These are phyloP conservation scores for Digitonthophagus gazella DNA, from an alignment of 2,888 invertebrate species.

Conservation along the genomic window DNA sequence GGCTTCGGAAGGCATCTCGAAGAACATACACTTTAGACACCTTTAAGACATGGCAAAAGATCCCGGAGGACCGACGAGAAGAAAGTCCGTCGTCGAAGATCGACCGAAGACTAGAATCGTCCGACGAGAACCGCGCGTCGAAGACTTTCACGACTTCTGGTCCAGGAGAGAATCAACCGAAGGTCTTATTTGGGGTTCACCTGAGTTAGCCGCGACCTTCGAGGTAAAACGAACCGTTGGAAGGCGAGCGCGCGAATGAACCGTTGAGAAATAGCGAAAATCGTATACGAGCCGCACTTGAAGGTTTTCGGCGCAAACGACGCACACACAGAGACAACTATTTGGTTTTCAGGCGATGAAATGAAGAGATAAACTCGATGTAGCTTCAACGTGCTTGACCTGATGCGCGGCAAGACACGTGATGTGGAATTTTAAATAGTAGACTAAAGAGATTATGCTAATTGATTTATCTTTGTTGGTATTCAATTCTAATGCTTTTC, in stretches of 20 bases:
- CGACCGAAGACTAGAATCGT: neutral
- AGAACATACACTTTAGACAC: slow-evolving; percentile 1
- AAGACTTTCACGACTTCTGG: neutral
- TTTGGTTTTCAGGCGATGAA: neutral
- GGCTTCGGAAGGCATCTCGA: slow-evolving; percentile 56
- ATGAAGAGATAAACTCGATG: neutral
- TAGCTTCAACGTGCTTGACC: neutral
- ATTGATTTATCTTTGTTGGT: no score
- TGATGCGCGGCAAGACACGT: neutral
- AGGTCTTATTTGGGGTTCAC: neutral
- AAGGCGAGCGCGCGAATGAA: neutral
- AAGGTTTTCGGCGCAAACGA: neutral
- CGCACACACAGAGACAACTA: neutral
- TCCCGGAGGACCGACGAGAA: neutral
- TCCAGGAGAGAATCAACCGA: neutral
- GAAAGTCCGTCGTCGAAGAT: neutral
- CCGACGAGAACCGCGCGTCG: neutral
- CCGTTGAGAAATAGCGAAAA: neutral
- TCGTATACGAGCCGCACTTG: neutral
- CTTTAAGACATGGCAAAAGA: no score
- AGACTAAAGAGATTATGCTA: neutral
- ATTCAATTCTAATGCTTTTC: no score
- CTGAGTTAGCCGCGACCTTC: neutral
- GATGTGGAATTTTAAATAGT: neutral
- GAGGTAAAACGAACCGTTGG: neutral